Conservation (phyloP, 2,113 vertebrate genomes). For the Gymnobelideus leadbeateri region DNA sequence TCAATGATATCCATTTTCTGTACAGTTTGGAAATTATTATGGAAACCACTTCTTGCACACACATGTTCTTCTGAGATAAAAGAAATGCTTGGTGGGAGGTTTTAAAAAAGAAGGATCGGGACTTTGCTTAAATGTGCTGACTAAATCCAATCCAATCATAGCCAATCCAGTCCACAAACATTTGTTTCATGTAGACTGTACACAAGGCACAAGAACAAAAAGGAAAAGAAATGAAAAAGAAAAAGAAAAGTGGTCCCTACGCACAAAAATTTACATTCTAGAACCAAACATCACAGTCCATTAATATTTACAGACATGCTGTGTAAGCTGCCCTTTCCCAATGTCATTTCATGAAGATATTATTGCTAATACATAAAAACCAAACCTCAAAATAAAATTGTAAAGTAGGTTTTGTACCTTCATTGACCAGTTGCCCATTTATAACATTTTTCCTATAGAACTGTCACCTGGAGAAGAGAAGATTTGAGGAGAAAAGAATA, state of each 20-base stretch:
- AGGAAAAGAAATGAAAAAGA: neutral
- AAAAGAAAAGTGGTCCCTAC: neutral
- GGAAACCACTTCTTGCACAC: neutral
- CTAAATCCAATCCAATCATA: neutral
- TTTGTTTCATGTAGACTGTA: neutral
- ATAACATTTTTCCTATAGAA: neutral
- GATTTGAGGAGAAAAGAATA: neutral
- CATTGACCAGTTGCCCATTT: neutral
- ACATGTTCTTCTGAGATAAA: neutral
- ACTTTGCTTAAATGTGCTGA: neutral
- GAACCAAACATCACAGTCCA: neutral
- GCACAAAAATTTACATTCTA: neutral
- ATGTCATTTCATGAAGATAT: neutral
- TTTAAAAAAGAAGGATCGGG: neutral
- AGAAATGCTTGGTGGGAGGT: neutral
- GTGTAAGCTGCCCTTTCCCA: neutral
- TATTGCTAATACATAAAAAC: neutral
- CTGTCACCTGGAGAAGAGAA: neutral
- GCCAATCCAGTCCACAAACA: neutral
- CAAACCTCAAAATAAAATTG: neutral
- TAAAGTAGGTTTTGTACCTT: neutral
- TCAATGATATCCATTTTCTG: neutral
- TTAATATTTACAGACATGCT: neutral
- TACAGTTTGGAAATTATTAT: neutral
- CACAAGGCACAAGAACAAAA: neutral